Evolutionary conservation across 2,888 invertebrate species (phyloP), one percentile per base, ranked within the genome.

Genomic region (Eumerus sabulonum): DNA sequence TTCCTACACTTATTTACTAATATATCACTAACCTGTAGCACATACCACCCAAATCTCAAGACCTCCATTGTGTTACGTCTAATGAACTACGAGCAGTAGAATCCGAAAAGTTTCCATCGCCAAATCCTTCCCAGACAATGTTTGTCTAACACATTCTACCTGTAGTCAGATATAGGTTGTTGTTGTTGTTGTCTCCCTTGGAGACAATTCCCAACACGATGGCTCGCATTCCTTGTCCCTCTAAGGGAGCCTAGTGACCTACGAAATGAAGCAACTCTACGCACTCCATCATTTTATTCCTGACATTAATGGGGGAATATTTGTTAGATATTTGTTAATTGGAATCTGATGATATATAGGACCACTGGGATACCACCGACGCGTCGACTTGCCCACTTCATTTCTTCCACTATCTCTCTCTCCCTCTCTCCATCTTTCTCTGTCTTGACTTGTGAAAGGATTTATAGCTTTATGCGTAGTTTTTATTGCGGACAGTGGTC

Each of bases 261-360:
- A 53, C 35, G 13, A 27, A 7, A 7, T 7, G 27, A 27, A 7
- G 27, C 27, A 40, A 18, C 38, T 51, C 63, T 56, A 74, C 73
- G 74, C 79, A 79, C 79, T 79, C 74, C 79, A 79, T 79, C 79
- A 79, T 79, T 79, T 74, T 70, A 60, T 48, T 50, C 64, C 59
- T 79, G 79, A 79, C 79, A 74, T 68, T 79, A 79, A 79, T 79
- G 79, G 79, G 74, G 68, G 74, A 74, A 79, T 79, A 79, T 79
- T 79, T 79, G 77, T 79, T 79, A 79, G 77, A 73, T 79, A 79
- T 79, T 79, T 79, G 79, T 79, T 79, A 79, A 79, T 79, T 79
- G 79, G 79, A 79, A 79, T 79, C 79, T 60, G 68, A 79, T 79
- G 79, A 79, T 79, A 79, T 79, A 79, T 79, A 35, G 74, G 63